phyloP scores from a whole-genome alignment of 2,797 vertebrate genomes.

The Anomalospiza imberbis region DNA sequence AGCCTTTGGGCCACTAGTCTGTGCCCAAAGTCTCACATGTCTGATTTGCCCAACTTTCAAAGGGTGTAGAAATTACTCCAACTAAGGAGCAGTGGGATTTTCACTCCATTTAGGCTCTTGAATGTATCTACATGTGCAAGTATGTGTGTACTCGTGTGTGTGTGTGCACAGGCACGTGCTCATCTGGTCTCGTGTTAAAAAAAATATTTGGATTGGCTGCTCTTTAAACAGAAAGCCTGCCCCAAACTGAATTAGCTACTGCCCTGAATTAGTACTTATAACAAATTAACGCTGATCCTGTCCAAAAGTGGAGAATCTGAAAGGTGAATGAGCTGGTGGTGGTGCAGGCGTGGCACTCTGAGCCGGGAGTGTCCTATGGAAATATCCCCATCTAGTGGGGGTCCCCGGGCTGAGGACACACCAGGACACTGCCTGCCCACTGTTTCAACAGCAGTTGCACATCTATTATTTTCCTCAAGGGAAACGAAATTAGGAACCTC shows the following conservation, averaged over 20 bases:
- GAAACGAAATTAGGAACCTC: not conserved
- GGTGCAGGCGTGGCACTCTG: rapidly evolving
- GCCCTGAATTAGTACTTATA: not conserved
- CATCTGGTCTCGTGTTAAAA: not conserved
- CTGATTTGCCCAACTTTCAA: not conserved
- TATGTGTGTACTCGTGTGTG: not conserved
- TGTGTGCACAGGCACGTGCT: not conserved
- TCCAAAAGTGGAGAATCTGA: not conserved
- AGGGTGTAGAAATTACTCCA: not conserved
- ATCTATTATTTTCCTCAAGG: not conserved
- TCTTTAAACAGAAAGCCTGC: not conserved
- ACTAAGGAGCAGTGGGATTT: not conserved
- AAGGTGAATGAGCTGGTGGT: not conserved
- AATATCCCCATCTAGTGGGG: slow-evolving; percentile 62
- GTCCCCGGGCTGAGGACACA: not conserved
- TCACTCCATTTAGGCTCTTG: not conserved
- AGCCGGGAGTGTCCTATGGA: not conserved
- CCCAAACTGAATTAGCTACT: not conserved
- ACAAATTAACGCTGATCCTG: not conserved
- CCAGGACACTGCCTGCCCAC: no score
- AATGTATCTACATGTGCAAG: not conserved
- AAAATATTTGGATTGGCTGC: not conserved
- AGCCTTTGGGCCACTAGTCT: no score
- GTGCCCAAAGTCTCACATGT: not conserved
- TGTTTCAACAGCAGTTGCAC: not conserved